These are phyloP conservation scores for Apoderus coryli DNA, from an alignment of 2,888 invertebrate genomes.

Conservation along the genomic window DNA sequence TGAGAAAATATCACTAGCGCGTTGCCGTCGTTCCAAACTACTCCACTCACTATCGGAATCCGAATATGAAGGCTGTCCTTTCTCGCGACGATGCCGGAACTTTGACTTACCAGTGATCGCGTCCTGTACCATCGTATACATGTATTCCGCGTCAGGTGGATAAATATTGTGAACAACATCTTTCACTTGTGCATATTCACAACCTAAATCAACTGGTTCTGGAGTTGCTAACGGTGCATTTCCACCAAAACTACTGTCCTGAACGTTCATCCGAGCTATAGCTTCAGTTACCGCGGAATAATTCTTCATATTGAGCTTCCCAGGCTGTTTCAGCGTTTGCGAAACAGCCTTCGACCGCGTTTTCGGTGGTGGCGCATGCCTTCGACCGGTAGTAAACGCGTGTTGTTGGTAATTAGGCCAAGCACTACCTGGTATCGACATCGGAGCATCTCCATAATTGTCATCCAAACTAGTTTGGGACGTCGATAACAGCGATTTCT, in stretches of 20 bases:
- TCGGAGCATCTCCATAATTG: constrained; percentile 35
- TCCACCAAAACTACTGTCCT: constrained; percentile 38
- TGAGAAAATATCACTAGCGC: constrained; percentile 44
- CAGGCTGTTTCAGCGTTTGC: constrained; percentile 69
- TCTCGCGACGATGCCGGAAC: constrained; percentile 45
- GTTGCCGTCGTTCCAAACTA: constrained; percentile 44
- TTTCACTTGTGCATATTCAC: constrained; percentile 58
- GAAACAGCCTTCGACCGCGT: constrained; percentile 52
- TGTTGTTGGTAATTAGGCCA: constrained; percentile 53
- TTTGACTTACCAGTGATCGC: constrained; percentile 38
- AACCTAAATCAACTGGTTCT: constrained; percentile 60
- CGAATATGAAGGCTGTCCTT: constrained; percentile 57
- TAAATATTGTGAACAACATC: constrained; percentile 42
- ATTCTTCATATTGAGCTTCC: constrained; percentile 79
- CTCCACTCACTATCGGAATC: constrained; percentile 87
- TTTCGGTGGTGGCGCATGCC: constrained; percentile 43
- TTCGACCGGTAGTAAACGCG: constrained; percentile 56
- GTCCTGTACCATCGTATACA: constrained; percentile 42
- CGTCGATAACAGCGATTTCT: constrained; percentile 34
- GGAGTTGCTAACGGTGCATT: constrained; percentile 63
- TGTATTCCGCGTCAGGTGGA: constrained; percentile 43
- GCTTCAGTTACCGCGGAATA: constrained; percentile 81
- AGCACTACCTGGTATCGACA: constrained; percentile 34
- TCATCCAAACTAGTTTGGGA: constrained; percentile 51
- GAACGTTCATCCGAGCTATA: constrained; percentile 51